phyloP scores from a whole-genome alignment of 1,140 invertebrate genomes.

The Sinonovacula constricta region DNA sequence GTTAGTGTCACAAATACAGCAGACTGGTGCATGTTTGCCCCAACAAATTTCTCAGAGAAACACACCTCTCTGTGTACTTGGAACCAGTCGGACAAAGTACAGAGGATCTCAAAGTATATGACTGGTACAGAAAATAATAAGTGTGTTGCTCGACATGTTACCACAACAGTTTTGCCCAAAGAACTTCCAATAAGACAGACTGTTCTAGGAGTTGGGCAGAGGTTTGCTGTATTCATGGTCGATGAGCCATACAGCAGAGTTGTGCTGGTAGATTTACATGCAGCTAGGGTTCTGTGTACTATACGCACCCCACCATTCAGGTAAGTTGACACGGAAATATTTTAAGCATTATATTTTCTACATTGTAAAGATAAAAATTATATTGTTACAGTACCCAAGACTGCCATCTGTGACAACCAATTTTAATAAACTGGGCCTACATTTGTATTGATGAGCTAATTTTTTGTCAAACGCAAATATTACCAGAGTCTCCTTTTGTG shows the following conservation, averaged over 20 bases:
- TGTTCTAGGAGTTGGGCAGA: constrained; percentile 44
- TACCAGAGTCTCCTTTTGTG: no score
- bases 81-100: constrained; percentile 29
- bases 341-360: no score
- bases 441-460: no score
- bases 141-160: constrained; percentile 38
- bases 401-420: no score
- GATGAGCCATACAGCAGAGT: constrained; percentile 48
- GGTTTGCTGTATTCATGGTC: constrained; percentile 50
- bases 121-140: constrained; percentile 34
- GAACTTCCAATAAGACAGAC: constrained; percentile 41
- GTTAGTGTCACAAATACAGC: constrained; percentile 46
- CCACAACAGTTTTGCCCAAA: constrained; percentile 13
- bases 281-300: constrained; percentile 35
- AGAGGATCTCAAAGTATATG: constrained; percentile 30
- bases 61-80: constrained; percentile 32
- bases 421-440: no score
- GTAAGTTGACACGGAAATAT: constrained; percentile 23
- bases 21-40: constrained; percentile 50
- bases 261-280: constrained; percentile 38
- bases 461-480: no score
- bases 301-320: constrained; percentile 46
- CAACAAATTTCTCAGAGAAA: not conserved
- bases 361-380: no score
- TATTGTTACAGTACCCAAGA: no score